Percentiles rank a stretch among this genome's conserved stretches.
Evolutionary conservation across 2,797 vertebrate species (phyloP).

Genomic region (Ceryle rudis): DNA sequence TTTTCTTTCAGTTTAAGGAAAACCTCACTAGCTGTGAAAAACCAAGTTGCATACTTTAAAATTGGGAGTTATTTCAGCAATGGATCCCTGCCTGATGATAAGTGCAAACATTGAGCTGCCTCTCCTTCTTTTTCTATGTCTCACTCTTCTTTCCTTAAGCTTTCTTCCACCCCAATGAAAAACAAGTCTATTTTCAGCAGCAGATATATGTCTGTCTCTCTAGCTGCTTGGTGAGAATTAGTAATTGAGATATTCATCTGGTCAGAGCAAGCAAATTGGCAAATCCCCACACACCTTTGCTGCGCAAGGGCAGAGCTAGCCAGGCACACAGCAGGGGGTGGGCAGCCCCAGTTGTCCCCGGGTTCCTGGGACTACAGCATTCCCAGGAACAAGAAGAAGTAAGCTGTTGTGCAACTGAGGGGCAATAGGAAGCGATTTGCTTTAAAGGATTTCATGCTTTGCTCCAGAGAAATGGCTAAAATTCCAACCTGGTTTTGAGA

Average conservation of each 20-base stretch:
- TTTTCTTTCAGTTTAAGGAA: not conserved
- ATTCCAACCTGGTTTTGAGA: constrained; percentile 68
- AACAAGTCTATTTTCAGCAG: not conserved
- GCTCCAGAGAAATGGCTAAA: constrained; percentile 60
- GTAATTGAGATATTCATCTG: not conserved
- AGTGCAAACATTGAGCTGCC: not conserved
- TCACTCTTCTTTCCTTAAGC: not conserved
- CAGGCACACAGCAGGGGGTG: not conserved
- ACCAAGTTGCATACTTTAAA: not conserved
- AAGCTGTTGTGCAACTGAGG: constrained; percentile 57
- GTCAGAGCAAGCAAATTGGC: not conserved
- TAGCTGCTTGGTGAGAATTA: not conserved
- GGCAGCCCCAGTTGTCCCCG: constrained; percentile 17
- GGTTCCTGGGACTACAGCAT: constrained; percentile 18
- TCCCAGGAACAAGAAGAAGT: constrained; percentile 39
- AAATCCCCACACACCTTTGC: not conserved
- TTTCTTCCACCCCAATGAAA: not conserved
- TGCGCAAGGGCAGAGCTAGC: not conserved
- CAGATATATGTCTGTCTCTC: not conserved
- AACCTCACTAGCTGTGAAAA: not conserved
- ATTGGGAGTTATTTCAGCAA: not conserved
- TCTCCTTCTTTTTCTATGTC: not conserved
- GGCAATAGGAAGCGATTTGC: constrained; percentile 65
- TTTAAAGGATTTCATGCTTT: constrained; percentile 77
- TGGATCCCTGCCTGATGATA: not conserved